These are phyloP conservation scores for Macrosoma leucophasiata DNA, from an alignment of 2,888 invertebrate genomes.

Conservation along the genomic window DNA sequence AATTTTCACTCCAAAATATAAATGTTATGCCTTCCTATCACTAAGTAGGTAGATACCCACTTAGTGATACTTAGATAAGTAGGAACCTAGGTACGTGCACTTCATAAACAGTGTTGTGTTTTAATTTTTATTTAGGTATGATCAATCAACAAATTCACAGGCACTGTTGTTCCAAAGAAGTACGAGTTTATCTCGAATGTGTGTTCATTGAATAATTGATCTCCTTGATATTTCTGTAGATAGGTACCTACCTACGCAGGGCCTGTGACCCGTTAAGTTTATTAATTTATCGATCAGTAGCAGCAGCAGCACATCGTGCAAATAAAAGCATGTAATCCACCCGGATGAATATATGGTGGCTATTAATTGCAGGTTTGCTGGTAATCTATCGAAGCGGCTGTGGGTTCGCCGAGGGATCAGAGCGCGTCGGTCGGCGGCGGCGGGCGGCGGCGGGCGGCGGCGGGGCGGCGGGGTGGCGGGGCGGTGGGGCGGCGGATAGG, in stretches of 20 bases:
- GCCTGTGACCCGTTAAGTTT: constrained; percentile 30
- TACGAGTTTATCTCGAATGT: too few relatives aligned
- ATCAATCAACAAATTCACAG: too few relatives aligned
- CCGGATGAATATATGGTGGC: constrained; percentile 64
- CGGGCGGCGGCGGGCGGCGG: constrained; percentile 22
- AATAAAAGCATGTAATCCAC: constrained; percentile 61
- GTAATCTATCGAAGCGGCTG: constrained; percentile 59
- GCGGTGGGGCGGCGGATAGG: constrained; percentile 21
- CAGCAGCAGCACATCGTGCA: constrained; percentile 40
- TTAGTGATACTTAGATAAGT: too few relatives aligned
- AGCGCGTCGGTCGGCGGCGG: constrained; percentile 32
- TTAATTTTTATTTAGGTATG: too few relatives aligned
- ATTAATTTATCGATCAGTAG: constrained; percentile 38
- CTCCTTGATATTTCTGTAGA: constrained; percentile 15
- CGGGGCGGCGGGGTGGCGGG: constrained; percentile 12
- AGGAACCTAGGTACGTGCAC: too few relatives aligned
- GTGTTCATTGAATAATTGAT: too few relatives aligned
- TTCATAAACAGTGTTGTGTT: too few relatives aligned
- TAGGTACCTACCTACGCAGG: too few relatives aligned
- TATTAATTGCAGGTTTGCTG: constrained; percentile 72
- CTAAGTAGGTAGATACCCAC: too few relatives aligned
- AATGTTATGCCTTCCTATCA: too few relatives aligned
- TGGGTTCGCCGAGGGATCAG: constrained; percentile 52
- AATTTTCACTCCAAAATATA: too few relatives aligned
- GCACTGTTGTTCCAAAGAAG: too few relatives aligned